Percentiles rank a stretch among this genome's conserved stretches.
Conservation (phyloP, 2,113 vertebrate species). For the Taxidea taxus region DNA sequence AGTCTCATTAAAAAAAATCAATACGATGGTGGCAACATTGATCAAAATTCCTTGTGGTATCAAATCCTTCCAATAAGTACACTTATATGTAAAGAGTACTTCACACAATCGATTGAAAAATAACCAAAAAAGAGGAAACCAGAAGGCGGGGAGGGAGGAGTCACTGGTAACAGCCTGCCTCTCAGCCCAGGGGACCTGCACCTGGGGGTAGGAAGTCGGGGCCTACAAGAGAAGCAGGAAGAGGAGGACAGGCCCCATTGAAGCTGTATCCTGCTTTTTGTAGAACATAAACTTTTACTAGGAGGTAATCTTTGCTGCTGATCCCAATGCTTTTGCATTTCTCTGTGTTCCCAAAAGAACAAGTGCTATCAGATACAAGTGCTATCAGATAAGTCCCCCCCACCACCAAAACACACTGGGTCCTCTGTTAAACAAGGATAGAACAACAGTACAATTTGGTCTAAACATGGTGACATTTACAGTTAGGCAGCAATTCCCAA, state of each 20-base stretch:
- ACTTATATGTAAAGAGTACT: not conserved
- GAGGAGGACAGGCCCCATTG: not conserved
- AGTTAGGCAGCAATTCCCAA: not conserved
- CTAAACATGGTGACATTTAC: not conserved
- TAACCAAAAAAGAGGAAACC: not conserved
- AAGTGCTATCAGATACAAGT: accelerated
- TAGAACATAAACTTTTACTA: not conserved
- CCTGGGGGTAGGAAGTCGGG: not conserved
- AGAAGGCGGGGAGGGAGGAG: not conserved
- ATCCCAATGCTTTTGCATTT: not conserved
- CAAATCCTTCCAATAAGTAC: not conserved
- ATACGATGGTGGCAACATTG: not conserved
- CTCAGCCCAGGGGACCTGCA: not conserved
- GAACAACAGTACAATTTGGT: not conserved
- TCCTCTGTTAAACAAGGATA: not conserved
- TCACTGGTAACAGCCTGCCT: not conserved
- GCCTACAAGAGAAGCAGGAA: not conserved
- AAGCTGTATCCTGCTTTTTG: not conserved
- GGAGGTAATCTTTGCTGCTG: not conserved
- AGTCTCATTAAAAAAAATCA: not conserved
- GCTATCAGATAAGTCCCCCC: not conserved
- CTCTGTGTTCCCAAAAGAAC: not conserved
- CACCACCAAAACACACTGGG: not conserved
- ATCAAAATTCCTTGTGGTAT: not conserved
- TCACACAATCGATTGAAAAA: not conserved